Conservation (phyloP, 2,888 invertebrate genomes). For the Arrhopalites spinosus region DNA sequence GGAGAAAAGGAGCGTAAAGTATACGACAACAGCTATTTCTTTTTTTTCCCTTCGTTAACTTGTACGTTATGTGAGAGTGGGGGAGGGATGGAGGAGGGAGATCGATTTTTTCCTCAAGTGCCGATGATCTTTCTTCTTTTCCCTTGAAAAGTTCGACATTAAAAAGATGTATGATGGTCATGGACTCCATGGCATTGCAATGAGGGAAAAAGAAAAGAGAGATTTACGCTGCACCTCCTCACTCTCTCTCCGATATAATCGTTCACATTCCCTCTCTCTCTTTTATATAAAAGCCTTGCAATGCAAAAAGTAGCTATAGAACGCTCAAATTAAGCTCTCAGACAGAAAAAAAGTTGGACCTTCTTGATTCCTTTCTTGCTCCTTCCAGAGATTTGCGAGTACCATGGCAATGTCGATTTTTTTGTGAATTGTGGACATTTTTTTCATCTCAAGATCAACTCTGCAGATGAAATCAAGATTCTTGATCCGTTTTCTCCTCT, state of each 20-base stretch:
- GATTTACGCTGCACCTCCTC: conserved; percentile 7
- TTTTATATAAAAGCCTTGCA: background rate
- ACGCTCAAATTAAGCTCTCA: no score
- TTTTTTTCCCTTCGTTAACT: conserved; percentile 10
- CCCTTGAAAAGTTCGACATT: conserved; percentile 13
- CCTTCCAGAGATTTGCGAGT: background rate
- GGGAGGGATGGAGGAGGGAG: background rate
- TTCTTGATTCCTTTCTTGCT: no score
- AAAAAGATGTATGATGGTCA: conserved; percentile 12
- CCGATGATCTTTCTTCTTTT: conserved; percentile 34
- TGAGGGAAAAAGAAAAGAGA: background rate
- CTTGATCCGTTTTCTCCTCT: no score
- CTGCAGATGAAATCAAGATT: no score
- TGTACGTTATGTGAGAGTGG: background rate
- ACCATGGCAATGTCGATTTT: background rate
- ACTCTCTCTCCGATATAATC: background rate
- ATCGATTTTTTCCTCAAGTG: conserved; percentile 34
- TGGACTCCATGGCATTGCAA: background rate
- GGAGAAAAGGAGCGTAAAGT: no score
- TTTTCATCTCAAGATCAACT: no score
- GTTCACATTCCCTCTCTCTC: background rate
- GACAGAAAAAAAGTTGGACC: background rate
- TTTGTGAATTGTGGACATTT: no score
- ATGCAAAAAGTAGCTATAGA: background rate
- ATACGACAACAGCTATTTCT: conserved; percentile 28